Base-by-base conservation (phyloP, 2,113 vertebrate species). In the Epinephelus fuscoguttatus region DNA sequence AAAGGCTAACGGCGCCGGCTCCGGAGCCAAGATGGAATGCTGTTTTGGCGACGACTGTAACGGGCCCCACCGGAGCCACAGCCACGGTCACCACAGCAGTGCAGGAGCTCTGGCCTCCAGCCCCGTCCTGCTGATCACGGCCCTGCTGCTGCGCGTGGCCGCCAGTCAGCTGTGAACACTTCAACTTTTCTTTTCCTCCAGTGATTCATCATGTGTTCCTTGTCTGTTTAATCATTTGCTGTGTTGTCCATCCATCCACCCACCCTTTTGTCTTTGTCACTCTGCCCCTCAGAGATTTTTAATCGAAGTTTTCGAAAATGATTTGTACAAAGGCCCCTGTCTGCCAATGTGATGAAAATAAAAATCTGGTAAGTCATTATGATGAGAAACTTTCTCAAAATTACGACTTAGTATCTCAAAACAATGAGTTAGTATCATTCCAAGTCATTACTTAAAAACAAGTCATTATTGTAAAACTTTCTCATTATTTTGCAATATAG, bases 11-110 rank as follows among this genome's bases (percentile, higher is more conserved):
- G 88, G 90, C 4, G 84, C 87, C 21, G 87, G 81, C 70, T 92
- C 95, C 0, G 94, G 94, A 0, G 93, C 94, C 66, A 96, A 94
- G 57, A 86, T 97, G 91, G 93, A 93, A 18, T 97, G 96, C 81
- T 97, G 96, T 82, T 96, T 95, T 74, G 91, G 86, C 0, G 96
- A 97, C 6, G 94, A 97, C 92, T 97, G 96, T 70, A 97, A 97
- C 9, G 96, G 96, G 12, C 94, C 96, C 0, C 81, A 91, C 3
- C 89, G 68, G 82, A 93, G 95, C 70, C 89, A 91, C 76, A 95
- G 94, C 74, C 89, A 94, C 3, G 83, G 95, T 19, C 76, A 50
- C 18, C 74, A 6, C 55, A 93, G 81, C 1, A 69, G 21, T 0
- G 84, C 89, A 10, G 30, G 18, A 70, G 5, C 71, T 1, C 56